Evolutionary conservation across 1,140 invertebrate species (phyloP), one percentile per base, ranked within the genome.

Genomic region (Pinna nobilis): DNA sequence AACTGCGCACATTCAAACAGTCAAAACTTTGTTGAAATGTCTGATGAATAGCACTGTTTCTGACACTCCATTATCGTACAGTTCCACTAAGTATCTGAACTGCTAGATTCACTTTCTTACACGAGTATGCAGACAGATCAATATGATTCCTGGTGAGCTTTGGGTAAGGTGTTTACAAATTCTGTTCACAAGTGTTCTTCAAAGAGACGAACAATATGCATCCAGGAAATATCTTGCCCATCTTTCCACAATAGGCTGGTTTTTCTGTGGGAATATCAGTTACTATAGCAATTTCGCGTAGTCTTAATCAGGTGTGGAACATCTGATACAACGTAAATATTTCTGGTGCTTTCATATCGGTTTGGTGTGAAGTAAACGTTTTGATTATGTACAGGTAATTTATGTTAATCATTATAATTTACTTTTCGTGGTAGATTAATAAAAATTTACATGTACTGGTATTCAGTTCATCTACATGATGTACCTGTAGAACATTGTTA

Each of bases 251-350:
- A 25, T 9, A n/a, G 35, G n/a, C 78, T 60, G n/a, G 44, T 35
- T 18, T 50, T 60, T 9, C 18, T 49, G 33, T 70, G 76, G 18
- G 57, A 78, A 65, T 18, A 44, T 15, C 68, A 72, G 44, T 78
- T 78, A 11, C 23, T 35, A 28, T 76, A 67, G 33, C 73, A 73
- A 33, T 78, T 80, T 49, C 76, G 39, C 44, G 55, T 50, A 41
- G 79, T 80, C 67, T 78, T 80, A 13, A 80, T 13, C 2, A 80
- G 61, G 39, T 78, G 79, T 32, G 76, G 79, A 0, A 74, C 78
- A 78, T 80, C 78, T 13, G 78, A 80, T 25, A 80, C 67, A 30
- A 80, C 77, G 39, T 63, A 80, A 15, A 78, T 47, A 1, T 71
- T 64, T 20, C 59, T 41, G 28, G 25, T 35, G 13, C 2, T 3